Base-by-base conservation (phyloP, 2,113 vertebrate species). In the Melozone crissalis region DNA sequence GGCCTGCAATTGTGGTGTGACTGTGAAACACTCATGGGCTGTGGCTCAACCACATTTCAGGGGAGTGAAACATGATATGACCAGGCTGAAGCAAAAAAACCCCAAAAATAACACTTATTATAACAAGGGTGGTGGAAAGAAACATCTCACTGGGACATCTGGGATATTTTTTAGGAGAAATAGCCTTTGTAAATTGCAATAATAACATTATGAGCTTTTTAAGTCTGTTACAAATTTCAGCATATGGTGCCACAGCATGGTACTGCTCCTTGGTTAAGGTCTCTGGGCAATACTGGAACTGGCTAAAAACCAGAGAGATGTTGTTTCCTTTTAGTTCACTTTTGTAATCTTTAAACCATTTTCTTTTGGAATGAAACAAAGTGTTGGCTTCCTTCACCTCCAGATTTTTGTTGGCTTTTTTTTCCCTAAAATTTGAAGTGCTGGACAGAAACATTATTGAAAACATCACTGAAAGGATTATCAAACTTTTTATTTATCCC, bases 191-290 rank as follows among this genome's bases (percentile, higher is more conserved):
- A 90, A 92, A 76, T 72, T 68, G 37, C 52, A 57, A 54, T 74
- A 88, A 75, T 85, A 79, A 77, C 37, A 39, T 92, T 26, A 65
- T 66, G 47, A 93, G 65, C 83, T 96, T 93, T 95, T 95, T 39
- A 95, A 92, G 93, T 76, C 84, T 94, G 87, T 89, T 95, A 92
- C 89, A 89, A 89, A 91, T 94, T 84, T 5, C 65, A 92, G 65
- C 94, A 94, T 97, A 93, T 91, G 94, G 75, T 90, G 46, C 79
- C 90, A 81, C 90, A 95, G 93, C 4, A 0, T 93, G 95, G 73
- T 62, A 52, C n/a, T 89, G 61, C 85, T 94, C 83, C 88, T 93
- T 87, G 95, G 77, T 88, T 82, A 78, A 89, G 83, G 86, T 94
- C 92, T 89, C 88, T 95, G 94, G 90, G 90, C 76, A 92, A 49